Evolutionary conservation across 2,888 invertebrate species (phyloP).

Genomic region (Rhabditoides inermis): DNA sequence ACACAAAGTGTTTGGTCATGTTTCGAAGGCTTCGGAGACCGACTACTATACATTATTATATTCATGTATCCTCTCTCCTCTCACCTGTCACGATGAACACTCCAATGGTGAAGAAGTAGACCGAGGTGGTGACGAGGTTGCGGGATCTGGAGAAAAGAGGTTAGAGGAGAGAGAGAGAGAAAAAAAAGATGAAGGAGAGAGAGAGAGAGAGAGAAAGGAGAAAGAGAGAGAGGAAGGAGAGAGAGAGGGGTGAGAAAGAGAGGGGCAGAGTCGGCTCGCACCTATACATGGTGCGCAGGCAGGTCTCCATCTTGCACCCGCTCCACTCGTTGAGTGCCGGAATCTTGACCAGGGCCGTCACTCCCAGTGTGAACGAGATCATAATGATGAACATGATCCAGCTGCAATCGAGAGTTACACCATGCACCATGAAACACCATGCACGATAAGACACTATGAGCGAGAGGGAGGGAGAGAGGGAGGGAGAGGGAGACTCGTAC

Average conservation of each 20-base stretch:
- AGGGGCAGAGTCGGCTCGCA: too few species aligned
- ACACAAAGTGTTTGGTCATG: too few species aligned
- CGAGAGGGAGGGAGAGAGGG: too few species aligned
- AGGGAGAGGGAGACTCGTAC: conserved; percentile 13
- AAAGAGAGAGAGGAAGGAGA: conserved; percentile 25
- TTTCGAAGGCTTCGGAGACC: too few species aligned
- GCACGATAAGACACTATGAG: not conserved
- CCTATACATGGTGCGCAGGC: conserved; percentile 32
- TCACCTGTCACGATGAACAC: conserved; percentile 39
- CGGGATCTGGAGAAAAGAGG: conserved; percentile 18
- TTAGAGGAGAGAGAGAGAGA: not conserved
- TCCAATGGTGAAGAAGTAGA: conserved; percentile 38
- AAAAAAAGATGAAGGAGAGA: conserved; percentile 30
- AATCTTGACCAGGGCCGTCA: conserved; percentile 40
- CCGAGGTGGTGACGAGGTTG: conserved; percentile 26
- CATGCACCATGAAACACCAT: too few species aligned
- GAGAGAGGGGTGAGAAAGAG: not conserved
- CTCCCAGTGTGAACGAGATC: conserved; percentile 30
- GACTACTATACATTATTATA: too few species aligned
- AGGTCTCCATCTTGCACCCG: conserved; percentile 46
- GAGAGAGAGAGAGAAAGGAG: conserved; percentile 28
- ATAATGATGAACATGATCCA: conserved; percentile 42
- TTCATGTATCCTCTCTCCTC: too few species aligned
- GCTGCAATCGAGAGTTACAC: conserved; percentile 9
- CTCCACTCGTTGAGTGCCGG: conserved; percentile 38